A percentile compares a stretch with the other conserved stretches of the same genome.
Conservation (phyloP, 2,113 vertebrate species). For the Saguinus imperator region DNA sequence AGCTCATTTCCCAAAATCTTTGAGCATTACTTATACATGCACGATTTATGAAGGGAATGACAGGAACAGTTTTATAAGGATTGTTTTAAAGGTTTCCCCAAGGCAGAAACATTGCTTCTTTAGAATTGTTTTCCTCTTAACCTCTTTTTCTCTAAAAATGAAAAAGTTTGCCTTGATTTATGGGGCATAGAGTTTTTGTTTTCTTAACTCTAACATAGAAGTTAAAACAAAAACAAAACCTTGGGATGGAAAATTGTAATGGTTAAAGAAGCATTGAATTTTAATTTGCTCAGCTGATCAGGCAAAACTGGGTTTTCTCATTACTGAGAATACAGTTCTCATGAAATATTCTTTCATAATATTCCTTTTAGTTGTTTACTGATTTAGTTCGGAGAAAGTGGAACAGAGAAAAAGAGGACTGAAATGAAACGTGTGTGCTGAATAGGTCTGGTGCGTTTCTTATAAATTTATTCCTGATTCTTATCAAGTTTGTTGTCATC, state of each 20-base stretch:
- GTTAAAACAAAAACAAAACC: slow-evolving; percentile 41
- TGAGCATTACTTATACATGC: slow-evolving; percentile 61
- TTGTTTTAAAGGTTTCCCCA: slow-evolving; percentile 60
- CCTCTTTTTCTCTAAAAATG: slow-evolving; percentile 21
- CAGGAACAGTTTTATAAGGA: slow-evolving; percentile 46
- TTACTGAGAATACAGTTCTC: not conserved
- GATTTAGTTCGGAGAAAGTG: not conserved
- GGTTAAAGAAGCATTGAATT: slow-evolving; percentile 36
- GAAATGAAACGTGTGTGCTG: not conserved
- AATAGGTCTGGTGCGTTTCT: not conserved
- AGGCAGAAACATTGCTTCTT: slow-evolving; percentile 44
- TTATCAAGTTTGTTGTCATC: slow-evolving; percentile 8
- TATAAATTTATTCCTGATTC: not conserved
- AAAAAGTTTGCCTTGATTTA: slow-evolving; percentile 55
- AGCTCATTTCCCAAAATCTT: slow-evolving; percentile 57
- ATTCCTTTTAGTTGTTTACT: slow-evolving; percentile 1
- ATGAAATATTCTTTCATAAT: not conserved
- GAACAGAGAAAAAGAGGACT: not conserved
- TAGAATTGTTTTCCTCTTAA: slow-evolving; percentile 30
- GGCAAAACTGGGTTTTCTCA: slow-evolving; percentile 17
- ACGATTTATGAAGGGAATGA: slow-evolving; percentile 40
- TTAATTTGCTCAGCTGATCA: not conserved
- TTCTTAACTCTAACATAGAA: slow-evolving; percentile 17
- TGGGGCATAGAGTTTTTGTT: slow-evolving; percentile 7
- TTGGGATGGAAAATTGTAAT: not conserved